A percentile compares a stretch with the other conserved stretches of the same genome.
Evolutionary conservation across 2,888 invertebrate genomes (phyloP).

Genomic region (Acholoe squamosa): DNA sequence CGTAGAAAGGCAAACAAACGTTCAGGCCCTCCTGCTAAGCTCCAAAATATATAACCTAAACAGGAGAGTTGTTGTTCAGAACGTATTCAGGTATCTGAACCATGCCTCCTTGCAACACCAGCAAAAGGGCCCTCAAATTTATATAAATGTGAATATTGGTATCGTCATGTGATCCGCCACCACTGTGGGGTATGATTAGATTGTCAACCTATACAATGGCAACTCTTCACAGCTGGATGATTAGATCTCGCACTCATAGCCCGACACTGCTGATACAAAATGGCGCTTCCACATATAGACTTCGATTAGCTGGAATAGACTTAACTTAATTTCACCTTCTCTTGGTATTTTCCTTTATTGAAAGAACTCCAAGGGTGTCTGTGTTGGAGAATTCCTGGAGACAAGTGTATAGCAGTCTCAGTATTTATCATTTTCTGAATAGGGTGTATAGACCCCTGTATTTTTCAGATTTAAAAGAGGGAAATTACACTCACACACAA

Average conservation of each 20-base stretch:
- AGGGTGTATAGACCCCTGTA: no score
- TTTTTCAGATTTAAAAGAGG: no score
- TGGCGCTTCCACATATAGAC: background rate
- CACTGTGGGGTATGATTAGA: conserved; percentile 37
- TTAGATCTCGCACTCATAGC: background rate
- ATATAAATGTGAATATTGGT: conserved; percentile 35
- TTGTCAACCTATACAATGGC: background rate
- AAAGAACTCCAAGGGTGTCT: no score
- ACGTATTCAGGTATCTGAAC: background rate
- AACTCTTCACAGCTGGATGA: background rate
- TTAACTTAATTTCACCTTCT: background rate
- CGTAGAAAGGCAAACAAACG: conserved; percentile 56
- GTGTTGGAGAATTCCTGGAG: no score
- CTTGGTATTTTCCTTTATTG: no score
- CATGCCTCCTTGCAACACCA: background rate
- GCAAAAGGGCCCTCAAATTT: conserved; percentile 10
- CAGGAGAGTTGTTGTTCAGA: background rate
- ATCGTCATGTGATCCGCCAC: conserved; percentile 28
- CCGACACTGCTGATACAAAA: background rate
- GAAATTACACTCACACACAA: no score
- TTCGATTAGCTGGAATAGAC: background rate
- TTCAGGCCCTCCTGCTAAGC: background rate
- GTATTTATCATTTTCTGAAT: no score
- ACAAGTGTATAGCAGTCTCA: no score
- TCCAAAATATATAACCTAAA: background rate